Conservation (phyloP, 2,888 invertebrate species). For the Lasioglossum pauxillum region DNA sequence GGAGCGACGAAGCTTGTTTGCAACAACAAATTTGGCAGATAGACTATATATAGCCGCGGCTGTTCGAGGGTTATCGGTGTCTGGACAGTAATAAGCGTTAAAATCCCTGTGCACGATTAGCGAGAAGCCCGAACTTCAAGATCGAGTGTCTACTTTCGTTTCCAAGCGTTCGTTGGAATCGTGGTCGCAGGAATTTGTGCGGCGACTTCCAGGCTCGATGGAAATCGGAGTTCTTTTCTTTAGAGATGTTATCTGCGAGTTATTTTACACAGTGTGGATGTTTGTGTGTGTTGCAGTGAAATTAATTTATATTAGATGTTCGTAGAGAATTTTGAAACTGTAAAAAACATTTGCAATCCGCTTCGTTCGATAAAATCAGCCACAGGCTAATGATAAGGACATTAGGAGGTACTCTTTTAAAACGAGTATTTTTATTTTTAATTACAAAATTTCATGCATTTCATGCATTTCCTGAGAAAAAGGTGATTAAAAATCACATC, state of each 20-base stretch:
- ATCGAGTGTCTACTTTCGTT: not conserved
- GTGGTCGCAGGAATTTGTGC: not conserved
- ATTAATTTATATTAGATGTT: not conserved
- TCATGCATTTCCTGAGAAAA: no score
- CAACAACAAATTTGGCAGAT: conserved; percentile 1
- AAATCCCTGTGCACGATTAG: not conserved
- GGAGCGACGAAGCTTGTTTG: not conserved
- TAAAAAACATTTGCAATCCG: not conserved
- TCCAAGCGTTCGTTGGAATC: not conserved
- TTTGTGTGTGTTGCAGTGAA: not conserved
- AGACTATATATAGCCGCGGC: conserved; percentile 4
- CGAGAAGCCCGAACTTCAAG: not conserved
- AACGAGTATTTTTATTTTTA: no score
- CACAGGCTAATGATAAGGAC: no score
- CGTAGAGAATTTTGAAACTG: not conserved
- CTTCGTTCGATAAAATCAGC: no score
- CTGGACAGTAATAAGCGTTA: not conserved
- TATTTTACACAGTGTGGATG: not conserved
- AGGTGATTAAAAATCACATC: not conserved
- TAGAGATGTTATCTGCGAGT: not conserved
- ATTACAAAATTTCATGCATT: no score
- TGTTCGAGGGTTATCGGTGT: conserved; percentile 4
- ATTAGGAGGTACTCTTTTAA: no score
- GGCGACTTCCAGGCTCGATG: not conserved
- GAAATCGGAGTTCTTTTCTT: not conserved